phyloP scores from a whole-genome alignment of 2,888 invertebrate genomes.

The Agriotes lineatus region DNA sequence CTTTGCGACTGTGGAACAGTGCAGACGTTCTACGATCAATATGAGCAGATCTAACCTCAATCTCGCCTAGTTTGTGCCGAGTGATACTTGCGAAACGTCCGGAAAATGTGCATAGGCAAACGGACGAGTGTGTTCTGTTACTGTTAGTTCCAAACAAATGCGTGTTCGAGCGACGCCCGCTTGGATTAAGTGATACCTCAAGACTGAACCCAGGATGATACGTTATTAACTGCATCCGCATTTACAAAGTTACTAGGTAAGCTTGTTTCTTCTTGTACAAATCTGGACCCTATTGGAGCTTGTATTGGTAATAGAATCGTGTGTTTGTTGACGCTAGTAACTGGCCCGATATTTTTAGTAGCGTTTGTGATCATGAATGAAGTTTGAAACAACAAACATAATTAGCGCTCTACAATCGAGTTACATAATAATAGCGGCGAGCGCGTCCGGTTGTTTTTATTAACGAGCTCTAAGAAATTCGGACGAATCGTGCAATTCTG shows the following conservation, averaged over 20 bases:
- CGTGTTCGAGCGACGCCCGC: neutral
- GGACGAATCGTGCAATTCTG: neutral
- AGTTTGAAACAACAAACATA: neutral
- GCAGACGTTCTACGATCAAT: conserved; percentile 49
- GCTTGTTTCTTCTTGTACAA: too few relatives aligned
- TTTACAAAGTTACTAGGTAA: conserved; percentile 32
- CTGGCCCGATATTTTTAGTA: conserved; percentile 5
- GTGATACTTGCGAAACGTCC: neutral
- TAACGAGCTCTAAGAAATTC: conserved; percentile 5
- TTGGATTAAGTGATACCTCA: conserved; percentile 32
- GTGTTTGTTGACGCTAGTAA: too few relatives aligned
- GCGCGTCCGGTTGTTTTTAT: conserved; percentile 22
- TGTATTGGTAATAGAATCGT: neutral
- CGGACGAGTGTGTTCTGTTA: conserved; percentile 37
- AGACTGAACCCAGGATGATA: conserved; percentile 38
- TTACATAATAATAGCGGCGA: conserved; percentile 31
- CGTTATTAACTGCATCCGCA: conserved; percentile 26
- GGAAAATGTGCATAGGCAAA: conserved; percentile 29
- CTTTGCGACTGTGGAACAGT: conserved; percentile 39
- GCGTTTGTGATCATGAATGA: conserved; percentile 3
- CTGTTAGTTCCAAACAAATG: conserved; percentile 2
- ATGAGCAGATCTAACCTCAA: conserved; percentile 50
- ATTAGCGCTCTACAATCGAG: conserved; percentile 12
- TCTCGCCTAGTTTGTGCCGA: conserved; percentile 45
- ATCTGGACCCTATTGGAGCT: too few relatives aligned